Conservation (phyloP, 2,797 vertebrate species). For the Eospalax fontanierii region DNA sequence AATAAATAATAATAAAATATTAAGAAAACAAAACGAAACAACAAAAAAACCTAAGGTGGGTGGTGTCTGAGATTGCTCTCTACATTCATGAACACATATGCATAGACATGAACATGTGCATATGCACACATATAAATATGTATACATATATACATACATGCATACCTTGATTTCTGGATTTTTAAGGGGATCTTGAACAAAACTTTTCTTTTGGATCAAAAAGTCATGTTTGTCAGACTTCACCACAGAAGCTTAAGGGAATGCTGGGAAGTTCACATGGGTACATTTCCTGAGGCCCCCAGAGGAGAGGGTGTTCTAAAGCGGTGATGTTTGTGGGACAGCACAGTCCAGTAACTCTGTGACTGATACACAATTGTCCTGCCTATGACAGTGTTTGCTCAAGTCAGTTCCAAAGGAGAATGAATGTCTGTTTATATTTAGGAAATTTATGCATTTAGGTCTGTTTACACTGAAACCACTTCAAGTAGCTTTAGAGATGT, state of each 20-base stretch:
- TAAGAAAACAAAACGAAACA: not conserved
- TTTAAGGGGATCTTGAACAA: not conserved
- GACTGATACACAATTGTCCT: constrained; percentile 53
- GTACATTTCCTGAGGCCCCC: not conserved
- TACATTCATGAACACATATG: not conserved
- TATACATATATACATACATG: no score
- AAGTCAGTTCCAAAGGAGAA: constrained; percentile 56
- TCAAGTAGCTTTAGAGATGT: constrained; percentile 47
- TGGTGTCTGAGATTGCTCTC: not conserved
- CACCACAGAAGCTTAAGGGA: not conserved
- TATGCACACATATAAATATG: not conserved
- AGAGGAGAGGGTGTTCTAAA: not conserved
- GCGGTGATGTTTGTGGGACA: constrained; percentile 13
- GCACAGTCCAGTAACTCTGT: constrained; percentile 42
- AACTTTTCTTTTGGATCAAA: not conserved
- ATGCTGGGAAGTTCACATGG: not conserved
- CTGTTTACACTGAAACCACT: constrained; percentile 58
- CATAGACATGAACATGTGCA: no score
- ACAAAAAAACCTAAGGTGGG: not conserved
- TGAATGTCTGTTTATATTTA: constrained; percentile 67
- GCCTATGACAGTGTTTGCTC: constrained; percentile 57
- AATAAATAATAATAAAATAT: not conserved
- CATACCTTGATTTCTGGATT: not conserved
- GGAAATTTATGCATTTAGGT: constrained; percentile 57
- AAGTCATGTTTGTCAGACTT: not conserved